Evolutionary conservation across 2,797 vertebrate species (phyloP), one percentile per base, ranked within the genome.

Genomic region (Kryptolebias ocellatus): DNA sequence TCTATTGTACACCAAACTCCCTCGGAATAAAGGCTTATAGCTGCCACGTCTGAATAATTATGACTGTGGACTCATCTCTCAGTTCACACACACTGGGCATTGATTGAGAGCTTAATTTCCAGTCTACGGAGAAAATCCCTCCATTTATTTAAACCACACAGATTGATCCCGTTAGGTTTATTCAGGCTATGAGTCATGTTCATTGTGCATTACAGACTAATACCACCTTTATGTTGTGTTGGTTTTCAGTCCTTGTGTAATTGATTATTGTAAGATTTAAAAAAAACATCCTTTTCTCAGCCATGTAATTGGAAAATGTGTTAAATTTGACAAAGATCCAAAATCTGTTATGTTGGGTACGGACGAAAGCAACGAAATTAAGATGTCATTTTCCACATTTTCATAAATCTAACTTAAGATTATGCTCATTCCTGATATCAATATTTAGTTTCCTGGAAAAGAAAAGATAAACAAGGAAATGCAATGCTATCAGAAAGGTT

Each of bases 51-150:
- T 67, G 66, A 66, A 85, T 86, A 84, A 87, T 89, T 80, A 83
- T 80, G 76, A 78, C 37, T 53, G 53, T 61, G 59, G 78, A 68
- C 59, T 72, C 78, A 79, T 87, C 75, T 64, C 68, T 89, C 73
- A 74, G 55, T 5, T 44, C 64, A 67, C 50, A 45, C 78, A 69
- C 54, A 55, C 74, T 56, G 72, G 63, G 72, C 85, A 90, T 90
- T 92, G 87, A 92, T 87, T 86, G 79, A 88, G 78, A 80, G 74
- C 70, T 86, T 88, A 84, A 88, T 86, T 87, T 79, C 54, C 64
- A 20, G 67, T 89, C 85, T 83, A 72, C 65, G 20, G 52, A 72
- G 79, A 88, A 87, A 88, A 87, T 84, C 84, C 81, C 47, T 42
- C 74, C 59, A 74, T 85, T 86, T 86, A 86, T 86, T 90, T 85